Conservation (phyloP, 2,797 vertebrate species). For the Macrochelys suwanniensis region DNA sequence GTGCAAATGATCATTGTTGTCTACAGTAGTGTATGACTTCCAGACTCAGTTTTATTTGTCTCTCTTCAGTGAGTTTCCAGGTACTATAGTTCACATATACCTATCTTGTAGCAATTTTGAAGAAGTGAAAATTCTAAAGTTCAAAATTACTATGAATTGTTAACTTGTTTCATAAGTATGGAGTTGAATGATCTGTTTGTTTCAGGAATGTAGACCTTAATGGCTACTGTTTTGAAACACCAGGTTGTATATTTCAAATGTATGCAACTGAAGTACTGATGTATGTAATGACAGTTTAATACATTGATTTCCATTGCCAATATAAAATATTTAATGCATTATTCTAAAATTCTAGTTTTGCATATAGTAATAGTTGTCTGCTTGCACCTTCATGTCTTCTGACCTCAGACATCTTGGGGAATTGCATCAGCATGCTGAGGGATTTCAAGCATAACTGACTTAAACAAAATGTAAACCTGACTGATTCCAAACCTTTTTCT, state of each 20-base stretch:
- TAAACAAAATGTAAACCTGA: conserved; percentile 15
- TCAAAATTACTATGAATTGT: not conserved
- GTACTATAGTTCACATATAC: not conserved
- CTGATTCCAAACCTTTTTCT: conserved; percentile 12
- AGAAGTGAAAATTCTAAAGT: not conserved
- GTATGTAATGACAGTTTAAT: not conserved
- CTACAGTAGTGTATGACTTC: not conserved
- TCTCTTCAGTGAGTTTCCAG: not conserved
- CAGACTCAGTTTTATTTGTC: not conserved
- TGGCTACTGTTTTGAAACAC: not conserved
- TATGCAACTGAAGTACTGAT: not conserved
- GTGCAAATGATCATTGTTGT: not conserved
- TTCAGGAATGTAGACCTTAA: not conserved
- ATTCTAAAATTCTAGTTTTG: not conserved
- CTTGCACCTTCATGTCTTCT: conserved; percentile 16
- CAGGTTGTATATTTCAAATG: not conserved
- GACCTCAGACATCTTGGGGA: not conserved
- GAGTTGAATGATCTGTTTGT: not conserved
- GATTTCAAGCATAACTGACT: conserved; percentile 28
- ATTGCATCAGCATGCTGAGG: conserved; percentile 28
- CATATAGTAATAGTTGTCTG: not conserved
- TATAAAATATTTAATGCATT: not conserved
- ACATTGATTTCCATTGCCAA: not conserved
- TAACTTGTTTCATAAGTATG: not conserved
- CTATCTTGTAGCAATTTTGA: conserved; percentile 1